Percentiles rank a stretch among this genome's conserved stretches.
These are phyloP conservation scores for Hozukius guyotensis DNA, from an alignment of 2,797 vertebrate genomes.

Conservation along the genomic window DNA sequence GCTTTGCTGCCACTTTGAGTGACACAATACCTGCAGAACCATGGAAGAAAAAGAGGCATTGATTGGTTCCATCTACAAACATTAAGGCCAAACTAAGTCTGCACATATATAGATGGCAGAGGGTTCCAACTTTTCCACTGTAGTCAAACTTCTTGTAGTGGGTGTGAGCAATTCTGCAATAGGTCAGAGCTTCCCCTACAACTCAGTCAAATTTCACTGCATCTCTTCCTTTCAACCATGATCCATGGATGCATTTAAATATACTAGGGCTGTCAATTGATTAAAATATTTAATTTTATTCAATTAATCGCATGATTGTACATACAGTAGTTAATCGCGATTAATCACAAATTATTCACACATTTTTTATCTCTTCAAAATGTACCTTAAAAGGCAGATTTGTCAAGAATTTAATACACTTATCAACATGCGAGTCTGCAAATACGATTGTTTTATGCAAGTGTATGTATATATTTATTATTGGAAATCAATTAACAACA, in stretches of 20 bases:
- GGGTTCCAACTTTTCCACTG: conserved; percentile 34
- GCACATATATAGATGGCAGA: conserved; percentile 1
- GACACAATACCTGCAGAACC: conserved; percentile 42
- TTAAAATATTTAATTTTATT: too few species aligned
- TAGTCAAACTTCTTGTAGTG: conserved; percentile 3
- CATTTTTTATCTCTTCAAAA: too few species aligned
- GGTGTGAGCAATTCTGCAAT: neutral
- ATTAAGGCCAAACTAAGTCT: conserved; percentile 40
- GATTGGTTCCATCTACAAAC: conserved; percentile 21
- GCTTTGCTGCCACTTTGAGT: neutral
- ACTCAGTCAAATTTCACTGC: neutral
- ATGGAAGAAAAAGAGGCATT: conserved; percentile 27
- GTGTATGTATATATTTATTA: too few species aligned
- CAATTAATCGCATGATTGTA: too few species aligned
- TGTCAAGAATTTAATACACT: fast-evolving
- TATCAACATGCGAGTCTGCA: too few species aligned
- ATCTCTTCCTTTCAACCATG: neutral
- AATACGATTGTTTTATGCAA: too few species aligned
- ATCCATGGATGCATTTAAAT: neutral
- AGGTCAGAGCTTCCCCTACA: conserved; percentile 11
- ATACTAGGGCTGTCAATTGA: too few species aligned
- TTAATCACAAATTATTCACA: too few species aligned
- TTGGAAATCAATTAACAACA: too few species aligned
- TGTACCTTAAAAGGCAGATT: too few species aligned
- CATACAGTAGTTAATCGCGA: too few species aligned